Base-by-base conservation (phyloP, 2,888 invertebrate species). In the Leptodirus hochenwartii region DNA sequence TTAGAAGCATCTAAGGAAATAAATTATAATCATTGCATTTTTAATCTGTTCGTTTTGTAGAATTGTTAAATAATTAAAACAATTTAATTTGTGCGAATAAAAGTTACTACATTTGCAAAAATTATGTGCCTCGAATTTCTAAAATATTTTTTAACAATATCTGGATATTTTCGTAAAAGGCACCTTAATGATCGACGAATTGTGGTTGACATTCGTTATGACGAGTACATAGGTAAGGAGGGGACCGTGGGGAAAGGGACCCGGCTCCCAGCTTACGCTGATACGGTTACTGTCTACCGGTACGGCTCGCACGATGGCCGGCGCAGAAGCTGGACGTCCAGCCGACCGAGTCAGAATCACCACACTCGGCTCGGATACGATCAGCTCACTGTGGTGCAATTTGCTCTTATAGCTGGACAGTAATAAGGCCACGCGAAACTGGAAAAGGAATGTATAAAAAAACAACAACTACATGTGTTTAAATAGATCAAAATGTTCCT, bases 341-440 rank as follows among this genome's bases (percentile, higher is more conserved):
- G 64, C 67, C 4, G 79, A 67, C 22, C 70, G 53, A 1, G 84
- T 84, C 34, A 73, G 69, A 43, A 81, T 81, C 27, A 78, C 71
- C 1, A 75, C 70, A 34, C 81, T 80, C 9, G 78, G 69, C 5
- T 71, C 67, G 0, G 44, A 53, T 38, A 76, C 69, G 1, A 79
- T 66, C 4, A 73, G 69, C 33, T 74, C 69, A 2, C 68, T 66
- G 36, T 65, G 64, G 35, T 70, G 68, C n/a, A n/a, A n/a, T n/a
- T n/a, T n/a, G n/a, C n/a, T n/a, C n/a, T n/a, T n/a, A n/a, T n/a
- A n/a, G 15, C 38, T 66, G 3, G 79, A 74, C 29, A 88, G 59
- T 28, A 81, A 66, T 41, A 85, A 64, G 24, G 82, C 81, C 33
- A 90, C 75, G 32, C 88, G 78, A 59, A 91, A 91, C 88, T 88